Conservation (phyloP, 2,888 invertebrate species). For the Fragum whitleyi region DNA sequence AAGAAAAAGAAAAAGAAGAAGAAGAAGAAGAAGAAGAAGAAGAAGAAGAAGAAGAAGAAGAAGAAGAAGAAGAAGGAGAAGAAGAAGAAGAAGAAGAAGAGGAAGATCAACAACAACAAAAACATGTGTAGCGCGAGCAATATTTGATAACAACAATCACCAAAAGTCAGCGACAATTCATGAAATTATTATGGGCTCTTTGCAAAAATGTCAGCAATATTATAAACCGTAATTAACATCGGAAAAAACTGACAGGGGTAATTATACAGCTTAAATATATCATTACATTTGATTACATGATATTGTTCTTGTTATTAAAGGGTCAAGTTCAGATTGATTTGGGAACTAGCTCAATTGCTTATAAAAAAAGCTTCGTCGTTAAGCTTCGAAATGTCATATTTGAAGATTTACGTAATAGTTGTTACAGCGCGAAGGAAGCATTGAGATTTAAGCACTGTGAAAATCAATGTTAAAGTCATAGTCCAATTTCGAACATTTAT, state of each 20-base stretch:
- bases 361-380: too few relatives aligned
- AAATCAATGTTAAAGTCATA: too few relatives aligned
- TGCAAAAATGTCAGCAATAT: not conserved
- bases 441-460: too few relatives aligned
- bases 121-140: not conserved
- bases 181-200: too few relatives aligned
- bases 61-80: not conserved
- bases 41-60: not conserved
- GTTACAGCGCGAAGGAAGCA: too few relatives aligned
- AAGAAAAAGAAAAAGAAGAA: slow-evolving; percentile 4
- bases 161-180: too few relatives aligned
- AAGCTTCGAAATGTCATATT: too few relatives aligned
- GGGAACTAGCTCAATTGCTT: not conserved
- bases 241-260: not conserved
- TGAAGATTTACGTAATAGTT: too few relatives aligned
- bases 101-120: not conserved
- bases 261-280: not conserved
- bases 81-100: not conserved
- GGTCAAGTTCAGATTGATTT: not conserved
- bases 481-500: too few relatives aligned
- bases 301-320: not conserved
- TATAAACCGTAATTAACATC: not conserved
- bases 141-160: too few relatives aligned
- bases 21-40: slow-evolving; percentile 5
- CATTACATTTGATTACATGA: not conserved